Conservation (phyloP, 2,888 invertebrate genomes). For the Drosophila conformis region DNA sequence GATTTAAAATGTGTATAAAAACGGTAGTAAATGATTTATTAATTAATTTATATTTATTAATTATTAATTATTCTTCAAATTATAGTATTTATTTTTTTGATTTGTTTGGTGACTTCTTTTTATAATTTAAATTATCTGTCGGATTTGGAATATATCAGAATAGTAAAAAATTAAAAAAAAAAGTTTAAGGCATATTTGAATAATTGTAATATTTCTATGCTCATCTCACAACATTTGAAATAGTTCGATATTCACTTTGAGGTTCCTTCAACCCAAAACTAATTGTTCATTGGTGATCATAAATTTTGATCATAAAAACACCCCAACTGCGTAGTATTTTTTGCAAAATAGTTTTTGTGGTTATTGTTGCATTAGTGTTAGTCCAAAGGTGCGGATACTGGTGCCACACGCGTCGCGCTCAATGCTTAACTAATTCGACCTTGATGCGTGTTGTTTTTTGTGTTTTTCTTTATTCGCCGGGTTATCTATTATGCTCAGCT, state of each 20-base stretch:
- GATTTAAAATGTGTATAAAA: not conserved
- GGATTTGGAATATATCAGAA: not conserved
- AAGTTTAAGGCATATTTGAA: not conserved
- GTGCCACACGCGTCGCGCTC: conserved; percentile 50
- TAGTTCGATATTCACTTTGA: not conserved
- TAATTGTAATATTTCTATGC: not conserved
- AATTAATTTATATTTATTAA: not conserved
- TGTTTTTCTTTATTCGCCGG: conserved; percentile 40
- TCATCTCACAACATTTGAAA: not conserved
- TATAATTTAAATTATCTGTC: not conserved
- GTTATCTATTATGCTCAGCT: conserved; percentile 52
- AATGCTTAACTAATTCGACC: conserved; percentile 70
- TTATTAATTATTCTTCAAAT: not conserved
- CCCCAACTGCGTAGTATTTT: conserved; percentile 41
- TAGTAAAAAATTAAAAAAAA: not conserved
- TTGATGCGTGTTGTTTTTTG: conserved; percentile 54
- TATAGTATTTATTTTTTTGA: not conserved
- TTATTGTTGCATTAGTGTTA: conserved; percentile 16
- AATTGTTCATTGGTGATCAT: conserved; percentile 1
- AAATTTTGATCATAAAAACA: not conserved
- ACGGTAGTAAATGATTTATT: not conserved
- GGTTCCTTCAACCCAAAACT: not conserved
- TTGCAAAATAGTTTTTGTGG: conserved; percentile 9
- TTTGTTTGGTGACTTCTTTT: not conserved
- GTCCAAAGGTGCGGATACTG: conserved; percentile 34